phyloP scores from a whole-genome alignment of 92 coral and sea anemone species.

The Palythoa caribaeorum region DNA sequence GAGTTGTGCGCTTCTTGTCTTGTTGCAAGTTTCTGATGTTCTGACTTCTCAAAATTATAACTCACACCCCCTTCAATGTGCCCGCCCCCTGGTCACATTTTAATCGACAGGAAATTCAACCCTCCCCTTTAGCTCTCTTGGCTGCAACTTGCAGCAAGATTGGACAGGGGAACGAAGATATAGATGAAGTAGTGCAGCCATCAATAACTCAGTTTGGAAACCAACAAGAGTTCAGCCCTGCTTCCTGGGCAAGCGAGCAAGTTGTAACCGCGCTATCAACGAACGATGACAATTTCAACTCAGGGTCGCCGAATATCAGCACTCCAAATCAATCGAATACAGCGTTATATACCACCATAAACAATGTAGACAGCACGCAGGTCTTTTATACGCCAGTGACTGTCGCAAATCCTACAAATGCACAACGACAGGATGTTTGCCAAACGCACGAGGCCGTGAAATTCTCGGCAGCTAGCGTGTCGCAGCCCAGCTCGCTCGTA shows the following conservation, averaged over 20 bases:
- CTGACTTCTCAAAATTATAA: conserved; percentile 53
- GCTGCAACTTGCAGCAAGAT: conserved; percentile 99
- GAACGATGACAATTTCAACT: conserved; percentile 70
- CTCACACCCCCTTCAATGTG: conserved; percentile 99
- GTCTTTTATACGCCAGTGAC: conserved; percentile 85
- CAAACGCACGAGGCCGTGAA: conserved; percentile 56
- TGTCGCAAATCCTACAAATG: conserved; percentile 52
- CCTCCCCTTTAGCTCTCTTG: conserved; percentile 99
- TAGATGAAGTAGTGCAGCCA: conserved; percentile 70
- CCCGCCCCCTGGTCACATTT: conserved; percentile 99
- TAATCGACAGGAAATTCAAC: conserved; percentile 99
- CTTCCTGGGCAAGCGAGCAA: conserved; percentile 85
- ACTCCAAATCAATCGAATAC: conserved; percentile 68
- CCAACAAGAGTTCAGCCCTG: conserved; percentile 75
- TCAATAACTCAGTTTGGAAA: conserved; percentile 76
- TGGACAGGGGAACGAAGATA: conserved; percentile 88
- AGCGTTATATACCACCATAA: conserved; percentile 83
- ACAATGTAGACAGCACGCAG: conserved; percentile 85
- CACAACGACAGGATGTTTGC: conserved; percentile 68
- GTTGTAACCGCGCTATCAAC: conserved; percentile 58
- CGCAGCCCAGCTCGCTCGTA: conserved; percentile 51
- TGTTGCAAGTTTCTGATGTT: conserved; percentile 87
- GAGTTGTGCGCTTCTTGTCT: conserved; percentile 57
- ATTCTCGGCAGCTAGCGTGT: conserved; percentile 47
- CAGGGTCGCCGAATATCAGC: conserved; percentile 70